A percentile compares a stretch with the other conserved stretches of the same genome.
phyloP scores from a whole-genome alignment of 2,113 vertebrate species.

The Embiotoca jacksoni region DNA sequence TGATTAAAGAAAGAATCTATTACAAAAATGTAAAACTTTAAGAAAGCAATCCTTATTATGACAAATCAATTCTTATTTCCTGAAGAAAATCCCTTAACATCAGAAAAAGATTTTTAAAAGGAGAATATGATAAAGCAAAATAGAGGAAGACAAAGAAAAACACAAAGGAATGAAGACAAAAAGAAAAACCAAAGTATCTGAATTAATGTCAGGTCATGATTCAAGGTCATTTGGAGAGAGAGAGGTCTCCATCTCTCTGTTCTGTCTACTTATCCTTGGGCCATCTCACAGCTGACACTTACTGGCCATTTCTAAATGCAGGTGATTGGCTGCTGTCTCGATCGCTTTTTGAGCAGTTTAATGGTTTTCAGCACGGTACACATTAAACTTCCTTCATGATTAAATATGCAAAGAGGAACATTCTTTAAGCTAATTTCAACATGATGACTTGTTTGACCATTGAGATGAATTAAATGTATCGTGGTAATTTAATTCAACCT shows the following conservation, averaged over 20 bases:
- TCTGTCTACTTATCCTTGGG: conserved; percentile 19
- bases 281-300: conserved; percentile 4
- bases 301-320: conserved; percentile 22
- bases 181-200: not conserved
- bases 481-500: conserved; percentile 88
- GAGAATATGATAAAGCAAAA: not conserved
- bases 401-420: conserved; percentile 91
- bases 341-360: conserved; percentile 51
- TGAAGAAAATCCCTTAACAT: not conserved
- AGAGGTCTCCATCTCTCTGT: not conserved
- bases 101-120: not conserved
- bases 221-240: conserved; percentile 38
- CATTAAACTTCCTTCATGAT: conserved; percentile 88
- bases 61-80: too few relatives aligned
- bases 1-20: too few relatives aligned
- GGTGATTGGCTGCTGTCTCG: not conserved
- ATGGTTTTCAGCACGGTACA: conserved; percentile 85
- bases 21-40: too few relatives aligned
- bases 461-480: conserved; percentile 92
- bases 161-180: not conserved
- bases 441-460: conserved; percentile 87
- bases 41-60: too few relatives aligned
- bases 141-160: not conserved
- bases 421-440: conserved; percentile 91
- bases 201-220: conserved; percentile 36